Conservation (phyloP, 2,113 vertebrate species). For the Elachura formosa region DNA sequence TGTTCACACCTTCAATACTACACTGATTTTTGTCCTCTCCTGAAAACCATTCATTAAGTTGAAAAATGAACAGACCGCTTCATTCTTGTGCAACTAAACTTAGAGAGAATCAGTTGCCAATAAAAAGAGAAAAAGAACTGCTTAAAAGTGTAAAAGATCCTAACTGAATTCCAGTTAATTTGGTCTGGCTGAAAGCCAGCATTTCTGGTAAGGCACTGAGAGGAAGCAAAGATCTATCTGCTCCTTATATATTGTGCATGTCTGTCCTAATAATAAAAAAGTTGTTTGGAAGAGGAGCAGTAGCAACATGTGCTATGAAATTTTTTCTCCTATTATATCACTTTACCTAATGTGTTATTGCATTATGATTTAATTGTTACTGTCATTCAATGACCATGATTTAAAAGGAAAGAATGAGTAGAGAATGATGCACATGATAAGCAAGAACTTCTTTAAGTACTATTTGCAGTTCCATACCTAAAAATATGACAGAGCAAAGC, state of each 20-base stretch:
- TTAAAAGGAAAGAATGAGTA: neutral
- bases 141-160: constrained; percentile 28
- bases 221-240: neutral
- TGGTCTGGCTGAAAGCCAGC: neutral
- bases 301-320: neutral
- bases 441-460: neutral
- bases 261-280: neutral
- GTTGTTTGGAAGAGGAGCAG: neutral
- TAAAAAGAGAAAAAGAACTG: constrained; percentile 15
- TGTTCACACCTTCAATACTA: neutral
- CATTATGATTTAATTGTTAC: neutral
- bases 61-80: neutral
- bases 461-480: neutral
- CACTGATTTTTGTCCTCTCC: neutral
- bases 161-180: constrained; percentile 23
- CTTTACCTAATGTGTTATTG: neutral
- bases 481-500: neutral
- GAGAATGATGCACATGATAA: neutral
- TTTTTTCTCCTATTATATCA: neutral
- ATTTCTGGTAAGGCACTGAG: neutral
- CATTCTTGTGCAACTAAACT: neutral
- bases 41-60: neutral
- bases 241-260: neutral
- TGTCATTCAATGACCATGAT: neutral
- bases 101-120: neutral